phyloP scores from a whole-genome alignment of 2,888 invertebrate genomes.

The Aphodius granarius region DNA sequence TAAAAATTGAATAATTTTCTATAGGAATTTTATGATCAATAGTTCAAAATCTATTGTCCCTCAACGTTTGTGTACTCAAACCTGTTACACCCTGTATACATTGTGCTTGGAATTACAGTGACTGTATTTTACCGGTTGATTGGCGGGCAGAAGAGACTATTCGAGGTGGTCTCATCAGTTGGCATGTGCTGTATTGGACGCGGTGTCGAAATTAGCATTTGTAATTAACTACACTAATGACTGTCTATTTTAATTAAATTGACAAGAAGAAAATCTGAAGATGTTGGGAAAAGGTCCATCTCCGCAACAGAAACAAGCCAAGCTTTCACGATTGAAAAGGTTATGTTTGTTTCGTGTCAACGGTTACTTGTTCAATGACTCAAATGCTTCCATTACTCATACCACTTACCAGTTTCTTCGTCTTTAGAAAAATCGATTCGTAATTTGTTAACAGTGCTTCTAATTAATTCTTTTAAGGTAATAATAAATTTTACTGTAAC shows the following conservation, averaged over 20 bases:
- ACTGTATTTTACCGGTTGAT: no score
- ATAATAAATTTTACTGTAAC: not conserved
- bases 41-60: no score
- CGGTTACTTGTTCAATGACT: no score
- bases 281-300: slow-evolving; percentile 5
- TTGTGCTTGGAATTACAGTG: no score
- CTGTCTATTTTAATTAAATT: slow-evolving; percentile 19
- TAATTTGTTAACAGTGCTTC: no score
- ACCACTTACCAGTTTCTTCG: no score
- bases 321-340: slow-evolving; percentile 8
- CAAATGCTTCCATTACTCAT: no score
- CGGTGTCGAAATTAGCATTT: slow-evolving; percentile 15
- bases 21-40: no score
- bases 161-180: not conserved
- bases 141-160: not conserved
- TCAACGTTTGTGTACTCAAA: no score
- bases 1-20: no score
- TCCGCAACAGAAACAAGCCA: not conserved
- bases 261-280: slow-evolving; percentile 10
- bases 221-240: slow-evolving; percentile 14
- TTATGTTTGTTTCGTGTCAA: slow-evolving; percentile 4
- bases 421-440: no score
- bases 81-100: no score
- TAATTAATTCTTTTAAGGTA: not conserved
- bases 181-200: not conserved